Conservation (phyloP, 1,140 invertebrate species). For the Drosophila ohnishii region DNA sequence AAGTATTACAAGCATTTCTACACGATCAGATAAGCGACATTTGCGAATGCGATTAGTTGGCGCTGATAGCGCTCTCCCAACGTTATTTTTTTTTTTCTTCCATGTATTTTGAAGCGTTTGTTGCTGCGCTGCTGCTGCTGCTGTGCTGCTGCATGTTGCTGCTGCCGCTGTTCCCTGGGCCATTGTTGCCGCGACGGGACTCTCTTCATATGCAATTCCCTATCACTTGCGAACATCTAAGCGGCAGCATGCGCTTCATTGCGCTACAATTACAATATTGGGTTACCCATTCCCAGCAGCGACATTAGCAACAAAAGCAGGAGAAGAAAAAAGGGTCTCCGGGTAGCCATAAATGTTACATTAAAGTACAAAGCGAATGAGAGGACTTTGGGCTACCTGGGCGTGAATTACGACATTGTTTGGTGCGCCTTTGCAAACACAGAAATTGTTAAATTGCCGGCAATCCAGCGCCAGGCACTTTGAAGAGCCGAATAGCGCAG, state of each 20-base stretch:
- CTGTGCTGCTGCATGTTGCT: constrained; percentile 2
- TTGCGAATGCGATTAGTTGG: constrained; percentile 81
- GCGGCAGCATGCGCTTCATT: constrained; percentile 80
- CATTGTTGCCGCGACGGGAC: constrained; percentile 56
- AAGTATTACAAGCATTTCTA: constrained; percentile 83
- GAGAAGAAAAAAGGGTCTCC: neutral
- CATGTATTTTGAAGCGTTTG: constrained; percentile 32
- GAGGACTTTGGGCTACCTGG: constrained; percentile 62
- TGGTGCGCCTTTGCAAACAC: constrained; percentile 64
- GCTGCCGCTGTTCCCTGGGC: constrained; percentile 46
- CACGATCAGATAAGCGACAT: constrained; percentile 83
- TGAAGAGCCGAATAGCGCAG: constrained; percentile 39
- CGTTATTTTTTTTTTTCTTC: constrained; percentile 41
- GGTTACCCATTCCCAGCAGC: constrained; percentile 77
- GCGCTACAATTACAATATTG: constrained; percentile 83
- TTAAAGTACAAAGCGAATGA: constrained; percentile 43
- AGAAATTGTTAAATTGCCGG: constrained; percentile 76
- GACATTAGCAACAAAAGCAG: constrained; percentile 39
- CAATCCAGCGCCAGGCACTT: constrained; percentile 31
- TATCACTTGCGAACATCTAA: constrained; percentile 83
- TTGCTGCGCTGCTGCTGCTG: constrained; percentile 4
- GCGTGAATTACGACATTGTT: constrained; percentile 80
- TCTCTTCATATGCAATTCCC: constrained; percentile 77
- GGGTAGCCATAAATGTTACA: constrained; percentile 61
- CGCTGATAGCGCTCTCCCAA: constrained; percentile 70